Evolutionary conservation across 2,888 invertebrate species (phyloP).

Genomic region (Sesia bembeciformis): DNA sequence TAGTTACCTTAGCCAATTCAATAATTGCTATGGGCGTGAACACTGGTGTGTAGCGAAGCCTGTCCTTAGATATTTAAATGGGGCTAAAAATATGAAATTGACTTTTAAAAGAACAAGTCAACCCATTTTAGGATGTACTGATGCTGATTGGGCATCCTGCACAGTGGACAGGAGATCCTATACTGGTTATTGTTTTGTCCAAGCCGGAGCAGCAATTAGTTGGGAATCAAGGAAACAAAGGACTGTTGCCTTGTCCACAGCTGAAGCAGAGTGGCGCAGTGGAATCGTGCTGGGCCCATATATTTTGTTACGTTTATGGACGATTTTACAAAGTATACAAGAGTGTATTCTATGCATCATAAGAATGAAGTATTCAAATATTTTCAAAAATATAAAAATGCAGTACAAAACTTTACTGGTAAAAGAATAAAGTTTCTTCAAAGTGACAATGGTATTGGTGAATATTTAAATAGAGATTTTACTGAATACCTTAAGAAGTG

Average conservation of each 20-base stretch:
- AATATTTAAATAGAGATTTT: neutral
- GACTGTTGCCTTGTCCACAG: no score
- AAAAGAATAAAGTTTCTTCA: neutral
- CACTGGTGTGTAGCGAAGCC: neutral
- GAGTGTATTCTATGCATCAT: neutral
- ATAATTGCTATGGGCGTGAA: neutral
- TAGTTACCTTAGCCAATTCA: no score
- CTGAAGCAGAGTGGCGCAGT: constrained; percentile 85
- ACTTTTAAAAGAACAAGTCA: neutral
- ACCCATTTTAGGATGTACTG: neutral
- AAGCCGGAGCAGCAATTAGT: no score
- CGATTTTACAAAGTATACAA: neutral
- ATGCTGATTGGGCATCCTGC: constrained; percentile 2
- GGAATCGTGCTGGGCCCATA: constrained; percentile 90
- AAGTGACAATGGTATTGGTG: neutral
- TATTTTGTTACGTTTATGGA: neutral
- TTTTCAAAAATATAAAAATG: neutral
- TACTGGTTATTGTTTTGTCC: neutral
- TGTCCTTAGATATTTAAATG: neutral
- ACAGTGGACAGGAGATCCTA: constrained; percentile 1
- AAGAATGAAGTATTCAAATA: neutral
- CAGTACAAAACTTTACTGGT: neutral
- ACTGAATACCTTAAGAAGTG: neutral
- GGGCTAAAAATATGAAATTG: neutral
- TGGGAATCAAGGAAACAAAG: no score